Evolutionary conservation across 2,888 invertebrate species (phyloP), one percentile per base, ranked within the genome.

Genomic region (Orchesellides sinensis): DNA sequence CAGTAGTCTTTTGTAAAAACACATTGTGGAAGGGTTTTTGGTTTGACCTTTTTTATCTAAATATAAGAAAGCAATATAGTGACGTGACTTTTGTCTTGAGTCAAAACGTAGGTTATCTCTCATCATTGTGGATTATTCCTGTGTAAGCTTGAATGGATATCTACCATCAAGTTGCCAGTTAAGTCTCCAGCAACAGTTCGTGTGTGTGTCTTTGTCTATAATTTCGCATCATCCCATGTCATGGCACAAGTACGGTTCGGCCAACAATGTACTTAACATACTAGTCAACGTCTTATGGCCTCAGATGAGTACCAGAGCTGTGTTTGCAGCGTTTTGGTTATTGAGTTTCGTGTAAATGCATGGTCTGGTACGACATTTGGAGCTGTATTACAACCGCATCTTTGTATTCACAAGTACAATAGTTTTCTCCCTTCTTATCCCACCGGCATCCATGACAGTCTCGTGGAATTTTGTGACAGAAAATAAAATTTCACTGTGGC

Each of bases 281-380:
- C 25, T 25, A 45, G 47, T 73, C 61, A 61, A 2, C 81, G 70
- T 82, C 23, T 87, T 85, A 87, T 87, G 88, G 89, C 88, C 83
- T 82, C 87, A 96, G 94, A 94, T 94, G 93, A 96, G 96, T 97
- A 95, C 96, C 97, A 97, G 97, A 95, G 94, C 96, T 96, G 98
- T 96, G 96, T 97, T 96, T 97, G 96, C 97, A 97, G 91, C 91
- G 92, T 91, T 91, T 90, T 89, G 89, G 59, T 49, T 68, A 69
- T 84, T 80, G 61, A 70, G 69, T 86, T 83, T 92, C 92, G 94
- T 98, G 98, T 98, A 98, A 98, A 98, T 98, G 98, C 98, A 98
- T 97, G 96, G 97, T 98, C 97, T 97, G 97, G 98, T 98, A 98
- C 97, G 96, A 96, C 96, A 96, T 94, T 93, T 85, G 86, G 81